Percentiles rank a stretch among this genome's conserved stretches.
phyloP scores from a whole-genome alignment of 2,797 vertebrate species.

The Apodemus agrarius region DNA sequence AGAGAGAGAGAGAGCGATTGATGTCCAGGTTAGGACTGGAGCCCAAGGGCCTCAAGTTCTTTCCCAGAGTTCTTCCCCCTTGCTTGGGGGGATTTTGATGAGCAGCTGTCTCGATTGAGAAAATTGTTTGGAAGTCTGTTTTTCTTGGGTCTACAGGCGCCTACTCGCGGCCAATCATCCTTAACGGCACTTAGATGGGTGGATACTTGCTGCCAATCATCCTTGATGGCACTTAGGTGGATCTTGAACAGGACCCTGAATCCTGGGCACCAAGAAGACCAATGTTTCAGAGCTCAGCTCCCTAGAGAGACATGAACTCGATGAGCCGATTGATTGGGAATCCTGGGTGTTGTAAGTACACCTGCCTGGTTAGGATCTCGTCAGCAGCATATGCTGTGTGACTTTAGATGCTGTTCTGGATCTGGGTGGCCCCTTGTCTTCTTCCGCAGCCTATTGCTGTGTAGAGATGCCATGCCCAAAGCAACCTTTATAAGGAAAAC shows the following conservation, averaged over 20 bases:
- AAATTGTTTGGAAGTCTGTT: constrained; percentile 25
- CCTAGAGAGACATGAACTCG: background rate
- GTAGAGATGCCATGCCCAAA: background rate
- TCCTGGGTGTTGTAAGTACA: background rate
- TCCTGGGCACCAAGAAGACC: background rate
- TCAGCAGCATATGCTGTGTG: background rate
- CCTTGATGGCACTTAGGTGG: background rate
- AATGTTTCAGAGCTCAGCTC: background rate
- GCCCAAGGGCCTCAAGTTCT: background rate
- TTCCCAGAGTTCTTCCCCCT: constrained; percentile 9
- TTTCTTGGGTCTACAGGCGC: constrained; percentile 21
- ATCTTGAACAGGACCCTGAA: constrained; percentile 18
- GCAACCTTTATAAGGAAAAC: background rate
- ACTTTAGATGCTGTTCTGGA: background rate
- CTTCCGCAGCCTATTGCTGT: background rate
- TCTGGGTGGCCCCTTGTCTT: background rate
- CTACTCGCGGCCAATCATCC: background rate
- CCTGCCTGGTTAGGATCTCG: background rate
- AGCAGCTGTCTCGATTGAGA: constrained; percentile 3
- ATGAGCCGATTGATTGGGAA: background rate
- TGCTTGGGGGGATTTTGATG: constrained; percentile 1
- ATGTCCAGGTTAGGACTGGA: background rate
- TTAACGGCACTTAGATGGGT: background rate
- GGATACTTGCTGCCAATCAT: background rate
- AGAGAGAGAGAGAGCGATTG: no score